Base-by-base conservation (phyloP, 2,797 vertebrate species). In the Sebastes hubbsi region DNA sequence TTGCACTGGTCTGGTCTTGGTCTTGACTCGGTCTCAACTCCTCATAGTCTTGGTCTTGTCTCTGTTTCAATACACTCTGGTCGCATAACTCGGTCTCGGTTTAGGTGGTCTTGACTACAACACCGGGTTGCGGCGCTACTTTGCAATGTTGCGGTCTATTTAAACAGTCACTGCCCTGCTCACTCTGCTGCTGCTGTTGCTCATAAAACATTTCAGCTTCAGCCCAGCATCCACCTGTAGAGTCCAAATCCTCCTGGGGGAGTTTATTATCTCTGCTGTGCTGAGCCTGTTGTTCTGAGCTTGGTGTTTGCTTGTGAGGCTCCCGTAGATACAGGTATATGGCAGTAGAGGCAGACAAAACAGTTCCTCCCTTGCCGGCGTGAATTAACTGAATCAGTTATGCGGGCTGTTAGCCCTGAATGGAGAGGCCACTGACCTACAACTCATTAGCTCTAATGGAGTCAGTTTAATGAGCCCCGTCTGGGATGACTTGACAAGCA, bases 361-460 rank as follows among this genome's bases (percentile, higher is more conserved):
- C 55, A 52, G 32, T 71, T 75, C 20, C 55, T 62, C 56, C 8
- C 30, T 46, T 62, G 60, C 59, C 9, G 13, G 55, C 60, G 66
- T 83, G 75, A 88, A 77, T 84, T n/a, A 85, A 83, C 72, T 60
- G 67, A 85, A 79, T 88, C 83, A 55, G 77, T 90, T 83, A 75
- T 75, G 72, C 86, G 90, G 77, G 90, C 88, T 87, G 84, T 77
- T 87, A 32, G 42, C 54, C 71, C 54, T 81, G 83, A 92, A 91
- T 82, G 66, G 61, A 79, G 64, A 85, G 88, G 79, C 92, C 94
- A 66, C 87, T 75, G 91, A 92, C 91, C 93, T 88, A 92, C 85
- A 93, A 83, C 91, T 94, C 94, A 95, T 96, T 95, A 95, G 81
- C 86, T 87, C 77, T 91, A 94, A 95, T 94, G 92, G 91, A 94